Evolutionary conservation across 2,888 invertebrate genomes (phyloP).

Genomic region (Auanema freiburgensis): DNA sequence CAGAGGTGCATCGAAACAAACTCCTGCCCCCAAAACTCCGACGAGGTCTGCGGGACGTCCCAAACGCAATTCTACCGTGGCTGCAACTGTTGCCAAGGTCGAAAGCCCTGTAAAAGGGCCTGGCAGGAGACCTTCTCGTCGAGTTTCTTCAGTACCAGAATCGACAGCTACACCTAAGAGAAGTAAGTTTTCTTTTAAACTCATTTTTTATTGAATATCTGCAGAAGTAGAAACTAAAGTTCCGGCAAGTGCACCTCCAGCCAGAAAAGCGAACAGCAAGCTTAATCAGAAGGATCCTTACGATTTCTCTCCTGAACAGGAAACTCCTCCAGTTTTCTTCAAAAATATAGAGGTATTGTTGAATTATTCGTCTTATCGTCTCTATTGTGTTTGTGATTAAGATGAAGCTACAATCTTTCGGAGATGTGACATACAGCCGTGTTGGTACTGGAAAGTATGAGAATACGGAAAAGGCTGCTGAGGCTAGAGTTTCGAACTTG

Average conservation of each 20-base stretch:
- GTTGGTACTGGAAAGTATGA: constrained; percentile 38
- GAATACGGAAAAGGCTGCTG: constrained; percentile 49
- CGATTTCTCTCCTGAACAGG: constrained; percentile 47
- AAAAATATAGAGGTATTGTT: constrained; percentile 47
- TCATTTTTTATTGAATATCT: no score
- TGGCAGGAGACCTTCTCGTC: no score
- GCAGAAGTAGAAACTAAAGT: constrained; percentile 17
- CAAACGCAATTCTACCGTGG: background rate
- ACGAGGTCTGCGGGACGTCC: no score
- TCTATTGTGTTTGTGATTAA: constrained; percentile 21
- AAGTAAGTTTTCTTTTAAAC: no score
- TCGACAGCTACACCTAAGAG: no score
- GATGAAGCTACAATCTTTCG: constrained; percentile 51
- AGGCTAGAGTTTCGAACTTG: constrained; percentile 27
- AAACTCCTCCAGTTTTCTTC: constrained; percentile 57
- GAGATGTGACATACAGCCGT: constrained; percentile 41
- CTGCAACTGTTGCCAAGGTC: no score
- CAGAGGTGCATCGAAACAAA: no score
- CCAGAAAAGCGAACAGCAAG: background rate
- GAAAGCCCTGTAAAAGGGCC: no score
- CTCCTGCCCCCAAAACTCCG: no score
- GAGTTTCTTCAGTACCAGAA: no score
- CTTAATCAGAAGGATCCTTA: constrained; percentile 48
- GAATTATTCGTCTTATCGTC: background rate
- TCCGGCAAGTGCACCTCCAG: background rate